Conservation (phyloP, 2,888 invertebrate genomes). For the Notodonta ziczac region DNA sequence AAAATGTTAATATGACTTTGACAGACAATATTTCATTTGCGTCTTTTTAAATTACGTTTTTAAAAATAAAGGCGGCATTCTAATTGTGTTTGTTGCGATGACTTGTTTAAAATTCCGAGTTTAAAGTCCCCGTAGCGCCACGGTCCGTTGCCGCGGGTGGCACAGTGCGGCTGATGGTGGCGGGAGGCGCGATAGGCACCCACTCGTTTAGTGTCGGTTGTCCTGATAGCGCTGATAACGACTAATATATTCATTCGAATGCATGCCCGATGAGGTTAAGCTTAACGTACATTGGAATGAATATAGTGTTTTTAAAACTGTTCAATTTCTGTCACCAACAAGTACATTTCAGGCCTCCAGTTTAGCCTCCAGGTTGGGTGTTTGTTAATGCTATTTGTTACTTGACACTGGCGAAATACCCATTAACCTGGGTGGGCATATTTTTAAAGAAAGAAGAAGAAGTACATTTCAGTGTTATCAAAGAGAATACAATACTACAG, state of each 20-base stretch:
- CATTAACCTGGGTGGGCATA: no score
- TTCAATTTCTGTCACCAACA: no score
- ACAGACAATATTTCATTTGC: neutral
- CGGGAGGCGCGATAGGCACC: conserved; percentile 69
- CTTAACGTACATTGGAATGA: conserved; percentile 41
- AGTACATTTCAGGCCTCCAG: no score
- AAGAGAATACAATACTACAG: no score
- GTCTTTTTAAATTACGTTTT: neutral
- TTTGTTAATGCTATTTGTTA: no score
- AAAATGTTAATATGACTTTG: neutral
- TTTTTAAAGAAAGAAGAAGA: no score
- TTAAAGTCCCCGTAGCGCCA: conserved; percentile 16
- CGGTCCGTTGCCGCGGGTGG: conserved; percentile 17
- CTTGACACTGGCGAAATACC: no score
- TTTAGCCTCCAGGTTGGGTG: no score
- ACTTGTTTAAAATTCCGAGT: conserved; percentile 7
- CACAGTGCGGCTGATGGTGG: conserved; percentile 26
- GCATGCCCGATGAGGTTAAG: conserved; percentile 70
- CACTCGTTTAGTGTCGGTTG: conserved; percentile 67
- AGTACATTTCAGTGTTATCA: no score
- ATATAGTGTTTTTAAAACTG: no score
- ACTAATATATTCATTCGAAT: conserved; percentile 77
- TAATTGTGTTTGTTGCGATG: neutral
- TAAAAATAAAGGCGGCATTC: neutral
- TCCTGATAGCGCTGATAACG: conserved; percentile 72